Base-by-base conservation (phyloP, 2,797 vertebrate species). In the Menidia menidia region DNA sequence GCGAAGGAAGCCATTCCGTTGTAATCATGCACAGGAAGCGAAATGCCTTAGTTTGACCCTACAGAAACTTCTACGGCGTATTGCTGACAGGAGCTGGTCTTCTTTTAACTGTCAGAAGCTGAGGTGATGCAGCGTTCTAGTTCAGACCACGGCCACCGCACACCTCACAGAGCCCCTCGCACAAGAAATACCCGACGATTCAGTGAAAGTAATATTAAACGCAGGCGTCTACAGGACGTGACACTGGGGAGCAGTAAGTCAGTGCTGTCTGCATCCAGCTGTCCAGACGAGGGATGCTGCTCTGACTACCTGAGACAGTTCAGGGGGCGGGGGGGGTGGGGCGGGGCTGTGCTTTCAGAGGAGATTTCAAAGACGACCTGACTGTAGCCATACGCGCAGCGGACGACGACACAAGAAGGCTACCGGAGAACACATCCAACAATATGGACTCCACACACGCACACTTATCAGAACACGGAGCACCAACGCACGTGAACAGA, bases 311-410 rank as follows among this genome's bases (percentile, higher is more conserved):
- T 92, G 92, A 90, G 90, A 89, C 82, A 84, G 75, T 84, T 81
- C 70, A 62, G 74, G 48, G 41, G 60, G 43, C 11, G 11, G 3
- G 25, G 47, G 54, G 57, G 18, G 32, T 12, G 55, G 54, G 19
- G 32, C 15, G 64, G 70, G 68, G 32, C 85, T 93, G 92, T 94
- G 93, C 92, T 94, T 94, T 87, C 80, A 86, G 75, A 77, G 62
- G 83, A 75, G 76, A 74, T 74, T 78, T 84, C 76, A 81, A 87
- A 72, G 80, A 70, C 83, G 70, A 87, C 76, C 52, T 69, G 64
- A 66, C 43, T 19, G 78, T 76, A 41, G 73, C 65, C 82, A 85
- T 70, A 63, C 80, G 78, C 82, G 84, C 88, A 85, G 84, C 84
- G 80, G 89, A 91, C 80, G 86, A 89, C 80, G 88, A 83, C 88